A percentile compares a stretch with the other conserved stretches of the same genome.
Evolutionary conservation across 2,113 vertebrate genomes (phyloP).

Genomic region (Festucalex cinctus): DNA sequence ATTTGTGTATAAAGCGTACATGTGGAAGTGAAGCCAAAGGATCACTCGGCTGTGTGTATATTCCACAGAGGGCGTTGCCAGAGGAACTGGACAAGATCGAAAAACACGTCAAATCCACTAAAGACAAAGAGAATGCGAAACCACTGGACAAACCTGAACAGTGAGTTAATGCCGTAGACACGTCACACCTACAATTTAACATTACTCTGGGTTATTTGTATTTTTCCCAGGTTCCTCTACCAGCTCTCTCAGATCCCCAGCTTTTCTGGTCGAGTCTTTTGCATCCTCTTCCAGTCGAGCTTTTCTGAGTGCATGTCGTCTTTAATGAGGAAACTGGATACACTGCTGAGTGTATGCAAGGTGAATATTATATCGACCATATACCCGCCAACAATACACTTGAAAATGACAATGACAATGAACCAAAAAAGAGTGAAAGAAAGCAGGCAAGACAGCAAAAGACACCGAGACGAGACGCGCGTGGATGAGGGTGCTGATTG

Average conservation of each 20-base stretch:
- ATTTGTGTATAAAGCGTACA: not conserved
- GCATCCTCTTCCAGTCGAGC: slow-evolving; percentile 91
- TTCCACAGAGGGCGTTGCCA: slow-evolving; percentile 85
- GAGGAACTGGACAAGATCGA: slow-evolving; percentile 98
- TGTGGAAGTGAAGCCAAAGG: not conserved
- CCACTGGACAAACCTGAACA: slow-evolving; percentile 97
- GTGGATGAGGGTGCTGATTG: too few relatives aligned
- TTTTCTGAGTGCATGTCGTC: slow-evolving; percentile 88
- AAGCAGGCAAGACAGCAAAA: too few relatives aligned
- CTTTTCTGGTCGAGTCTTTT: slow-evolving; percentile 92
- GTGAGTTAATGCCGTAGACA: slow-evolving; percentile 70
- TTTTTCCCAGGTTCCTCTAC: slow-evolving; percentile 83
- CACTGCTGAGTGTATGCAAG: slow-evolving; percentile 87
- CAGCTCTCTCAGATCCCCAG: slow-evolving; percentile 91
- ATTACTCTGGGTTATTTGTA: not conserved
- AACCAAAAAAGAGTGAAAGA: too few relatives aligned
- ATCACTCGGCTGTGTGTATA: slow-evolving; percentile 21
- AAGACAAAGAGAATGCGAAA: slow-evolving; percentile 88
- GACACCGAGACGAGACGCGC: too few relatives aligned
- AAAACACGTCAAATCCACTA: slow-evolving; percentile 87
- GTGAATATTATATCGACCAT: slow-evolving; percentile 63
- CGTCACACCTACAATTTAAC: not conserved
- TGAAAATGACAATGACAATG: not conserved
- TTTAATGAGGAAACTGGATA: slow-evolving; percentile 84
- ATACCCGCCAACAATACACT: not conserved